Evolutionary conservation across 2,113 vertebrate genomes (phyloP).

Genomic region (Phasianus colchicus): DNA sequence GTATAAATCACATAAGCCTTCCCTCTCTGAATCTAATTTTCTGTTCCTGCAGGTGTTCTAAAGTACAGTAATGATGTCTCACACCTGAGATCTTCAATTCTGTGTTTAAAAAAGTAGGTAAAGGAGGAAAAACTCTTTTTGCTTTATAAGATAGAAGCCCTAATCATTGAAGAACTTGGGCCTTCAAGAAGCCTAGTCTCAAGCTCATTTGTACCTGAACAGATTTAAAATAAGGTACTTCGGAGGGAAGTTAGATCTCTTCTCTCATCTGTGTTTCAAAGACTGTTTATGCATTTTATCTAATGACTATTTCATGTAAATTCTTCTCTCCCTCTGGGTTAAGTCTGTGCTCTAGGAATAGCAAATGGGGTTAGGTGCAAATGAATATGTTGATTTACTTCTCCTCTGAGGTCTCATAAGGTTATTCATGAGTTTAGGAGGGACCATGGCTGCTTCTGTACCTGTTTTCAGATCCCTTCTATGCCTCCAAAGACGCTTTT

Average conservation of each 20-base stretch:
- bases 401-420: not conserved
- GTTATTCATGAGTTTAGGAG: slow-evolving; percentile 5
- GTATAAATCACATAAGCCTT: not conserved
- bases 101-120: not conserved
- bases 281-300: not conserved
- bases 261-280: not conserved
- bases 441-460: not conserved
- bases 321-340: not conserved
- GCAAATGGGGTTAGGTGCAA: not conserved
- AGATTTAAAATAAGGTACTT: not conserved
- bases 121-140: not conserved
- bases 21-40: not conserved
- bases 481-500: not conserved
- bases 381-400: not conserved
- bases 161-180: fast-evolving
- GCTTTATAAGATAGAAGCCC: not conserved
- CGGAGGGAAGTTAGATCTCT: not conserved
- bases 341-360: slow-evolving; percentile 4
- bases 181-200: not conserved
- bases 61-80: not conserved
- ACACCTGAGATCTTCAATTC: not conserved
- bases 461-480: not conserved
- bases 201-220: not conserved
- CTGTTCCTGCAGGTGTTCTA: not conserved
- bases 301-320: slow-evolving; percentile 24